phyloP scores from a whole-genome alignment of 2,797 vertebrate species.

The Chromis chromis region DNA sequence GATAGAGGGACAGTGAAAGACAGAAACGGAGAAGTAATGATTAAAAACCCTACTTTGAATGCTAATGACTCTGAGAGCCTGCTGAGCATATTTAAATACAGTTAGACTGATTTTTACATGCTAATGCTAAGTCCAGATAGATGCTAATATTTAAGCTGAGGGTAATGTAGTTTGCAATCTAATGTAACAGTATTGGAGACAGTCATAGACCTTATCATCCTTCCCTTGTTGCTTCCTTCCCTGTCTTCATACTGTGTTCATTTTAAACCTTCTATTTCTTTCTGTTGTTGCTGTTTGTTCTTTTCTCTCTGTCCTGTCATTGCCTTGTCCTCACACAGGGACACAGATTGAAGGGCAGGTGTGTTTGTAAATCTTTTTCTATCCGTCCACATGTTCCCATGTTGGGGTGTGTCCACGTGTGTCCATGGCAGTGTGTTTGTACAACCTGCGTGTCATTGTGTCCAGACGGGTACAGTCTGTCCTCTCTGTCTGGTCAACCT shows the following conservation, averaged over 20 bases:
- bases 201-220: background rate
- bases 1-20: slow-evolving; percentile 10
- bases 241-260: slow-evolving; percentile 18
- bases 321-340: slow-evolving; percentile 30
- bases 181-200: background rate
- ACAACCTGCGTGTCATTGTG: slow-evolving; percentile 32
- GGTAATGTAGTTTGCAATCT: slow-evolving; percentile 12
- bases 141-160: slow-evolving; percentile 16
- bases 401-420: slow-evolving; percentile 11
- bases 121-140: slow-evolving; percentile 19
- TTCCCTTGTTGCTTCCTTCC: background rate
- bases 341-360: slow-evolving; percentile 48
- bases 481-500: slow-evolving; percentile 58
- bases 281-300: slow-evolving; percentile 30
- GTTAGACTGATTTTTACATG: slow-evolving; percentile 12
- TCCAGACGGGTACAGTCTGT: slow-evolving; percentile 55
- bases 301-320: slow-evolving; percentile 32
- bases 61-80: slow-evolving; percentile 25
- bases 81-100: background rate
- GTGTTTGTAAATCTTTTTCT: slow-evolving; percentile 14
- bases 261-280: slow-evolving; percentile 9
- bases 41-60: slow-evolving; percentile 35
- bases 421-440: background rate
- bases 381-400: slow-evolving; percentile 20
- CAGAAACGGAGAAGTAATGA: slow-evolving; percentile 22